phyloP scores from a whole-genome alignment of 1,140 invertebrate genomes.

The Drosophila virilis region DNA sequence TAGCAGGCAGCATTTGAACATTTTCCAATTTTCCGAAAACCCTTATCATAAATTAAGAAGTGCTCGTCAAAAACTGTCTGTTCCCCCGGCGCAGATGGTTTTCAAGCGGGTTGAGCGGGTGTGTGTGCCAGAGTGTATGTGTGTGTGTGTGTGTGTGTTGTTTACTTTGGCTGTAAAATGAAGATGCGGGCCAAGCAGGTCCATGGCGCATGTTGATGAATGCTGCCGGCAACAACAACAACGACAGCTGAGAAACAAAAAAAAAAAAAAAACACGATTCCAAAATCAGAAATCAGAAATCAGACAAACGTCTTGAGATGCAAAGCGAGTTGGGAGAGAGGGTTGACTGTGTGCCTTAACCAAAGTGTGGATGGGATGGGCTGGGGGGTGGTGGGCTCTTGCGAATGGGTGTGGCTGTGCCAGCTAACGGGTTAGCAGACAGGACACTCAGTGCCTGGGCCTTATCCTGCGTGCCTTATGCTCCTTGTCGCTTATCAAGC shows the following conservation, averaged over 20 bases:
- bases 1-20: slow-evolving; percentile 73
- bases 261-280: slow-evolving; percentile 31
- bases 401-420: too few relatives aligned
- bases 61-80: slow-evolving; percentile 82
- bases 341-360: background rate
- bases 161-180: slow-evolving; percentile 69
- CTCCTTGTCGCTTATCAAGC: slow-evolving; percentile 72
- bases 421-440: slow-evolving; percentile 35
- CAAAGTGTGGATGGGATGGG: too few relatives aligned
- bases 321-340: slow-evolving; percentile 18
- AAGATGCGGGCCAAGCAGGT: slow-evolving; percentile 71
- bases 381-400: background rate
- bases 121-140: slow-evolving; percentile 1
- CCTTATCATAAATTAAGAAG: slow-evolving; percentile 84
- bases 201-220: slow-evolving; percentile 66
- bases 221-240: slow-evolving; percentile 41
- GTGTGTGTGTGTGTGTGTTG: slow-evolving; percentile 36
- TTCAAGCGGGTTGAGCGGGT: slow-evolving; percentile 12
- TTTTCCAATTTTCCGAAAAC: slow-evolving; percentile 83
- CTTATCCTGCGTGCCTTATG: slow-evolving; percentile 69
- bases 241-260: slow-evolving; percentile 19
- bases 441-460: slow-evolving; percentile 34
- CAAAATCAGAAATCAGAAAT: slow-evolving; percentile 69
- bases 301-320: slow-evolving; percentile 51
- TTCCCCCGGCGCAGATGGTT: slow-evolving; percentile 42